Evolutionary conservation across 2,888 invertebrate species (phyloP), one percentile per base, ranked within the genome.

Genomic region (Caenorhabditis angaria): DNA sequence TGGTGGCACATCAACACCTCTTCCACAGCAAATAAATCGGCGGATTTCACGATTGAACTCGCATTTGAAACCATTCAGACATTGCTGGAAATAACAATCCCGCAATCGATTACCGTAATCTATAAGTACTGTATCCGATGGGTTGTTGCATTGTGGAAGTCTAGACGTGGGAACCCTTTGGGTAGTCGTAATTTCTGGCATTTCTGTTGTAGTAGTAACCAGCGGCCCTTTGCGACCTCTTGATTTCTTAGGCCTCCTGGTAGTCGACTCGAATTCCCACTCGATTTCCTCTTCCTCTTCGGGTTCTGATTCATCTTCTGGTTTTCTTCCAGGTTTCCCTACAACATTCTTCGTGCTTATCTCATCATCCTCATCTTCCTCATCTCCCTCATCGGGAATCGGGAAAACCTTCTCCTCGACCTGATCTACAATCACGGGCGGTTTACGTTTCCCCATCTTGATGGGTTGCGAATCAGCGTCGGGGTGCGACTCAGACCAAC

Each of bases 81-180:
- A 82, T 67, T 77, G 78, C 77, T 77, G 76, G 48, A 75, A 80
- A 59, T 81, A 81, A 62, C 82, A 82, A 57, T 82, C 80, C 35
- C 81, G 67, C 48, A 82, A 62, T 28, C 82, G 63, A 58, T 82
- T 82, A 32, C 82, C 82, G 58, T 77, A 81, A 50, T 81, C 82
- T 28, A 82, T 81, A 10, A 80, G 41, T 12, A 80, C 77, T 25
- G 77, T 68, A 32, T 81, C 72, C 2, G 77, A 75, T 10, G 80
- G 78, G 70, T 81, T 77, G 28, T 72, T 70, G 56, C 82, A 82
- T 32, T 74, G 65, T 2, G 81, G 82, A n/a, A 78, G 69, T 5
- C 81, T 64, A 28, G 78, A 75, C n/a, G 74, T 56, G 1, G 74
- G 47, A 27, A 69, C 62, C 65, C 59, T 64, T 1, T 56, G 41